Base-by-base conservation (phyloP, 2,888 invertebrate species). In the Tinea pellionella region DNA sequence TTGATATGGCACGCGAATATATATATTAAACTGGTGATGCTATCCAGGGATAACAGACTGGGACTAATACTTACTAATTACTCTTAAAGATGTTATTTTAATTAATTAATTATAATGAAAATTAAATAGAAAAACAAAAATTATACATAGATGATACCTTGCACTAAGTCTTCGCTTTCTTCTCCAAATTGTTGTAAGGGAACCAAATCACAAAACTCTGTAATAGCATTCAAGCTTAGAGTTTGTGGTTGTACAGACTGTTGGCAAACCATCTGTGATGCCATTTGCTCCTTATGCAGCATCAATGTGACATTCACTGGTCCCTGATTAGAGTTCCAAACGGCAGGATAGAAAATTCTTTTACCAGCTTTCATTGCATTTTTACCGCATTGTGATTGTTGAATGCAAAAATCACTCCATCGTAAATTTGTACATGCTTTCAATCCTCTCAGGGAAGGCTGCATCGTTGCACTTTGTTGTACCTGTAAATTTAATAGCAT, bases 121-220 rank as follows among this genome's bases (percentile, higher is more conserved):
- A n/a, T n/a, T n/a, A n/a, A n/a, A n/a, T n/a, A n/a, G n/a, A n/a
- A n/a, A n/a, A n/a, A n/a, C n/a, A n/a, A n/a, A n/a, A 9, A 30
- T 9, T 30, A 30, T 30, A 9, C 8, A 51, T 18, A 18, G 7
- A 51, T 16, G 6, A 11, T 53, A 92, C 92, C 92, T 89, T 94
- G 93, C 58, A 92, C 83, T 69, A 91, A 88, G 68, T 92, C 91
- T 51, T 90, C 89, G 60, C 90, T 90, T 0, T 89, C 88, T 62
- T 89, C 89, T 62, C 88, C 90, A 65, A 93, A 88, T 71, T 92
- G 91, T 67, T 91, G 90, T 63, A 89, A 82, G 18, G 94, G 93
- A 60, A 94, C 91, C 66, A 93, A 77, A 72, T 95, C 95, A 70
- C 92, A 93, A 77, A 95, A 95, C 83, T 95, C 94, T 7, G 93